Percentiles rank a stretch among this genome's conserved stretches.
Evolutionary conservation across 2,113 vertebrate genomes (phyloP).

Genomic region (Argyrosomus japonicus): DNA sequence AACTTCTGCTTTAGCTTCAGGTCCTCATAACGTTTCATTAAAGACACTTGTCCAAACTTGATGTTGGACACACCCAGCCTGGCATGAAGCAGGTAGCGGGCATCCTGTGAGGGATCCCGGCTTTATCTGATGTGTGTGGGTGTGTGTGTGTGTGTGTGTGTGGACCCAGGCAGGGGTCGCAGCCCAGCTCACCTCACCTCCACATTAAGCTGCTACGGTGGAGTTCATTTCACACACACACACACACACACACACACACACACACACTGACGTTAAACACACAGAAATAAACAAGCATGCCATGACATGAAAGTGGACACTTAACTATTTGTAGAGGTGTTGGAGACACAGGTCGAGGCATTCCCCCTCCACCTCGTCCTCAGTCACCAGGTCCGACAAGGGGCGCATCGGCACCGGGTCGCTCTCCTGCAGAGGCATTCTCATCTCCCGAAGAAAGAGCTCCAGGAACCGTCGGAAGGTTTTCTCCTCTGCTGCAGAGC

Average conservation of each 20-base stretch:
- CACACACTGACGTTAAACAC: not conserved
- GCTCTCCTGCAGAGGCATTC: conserved; percentile 91
- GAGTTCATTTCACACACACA: not conserved
- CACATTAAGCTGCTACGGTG: not conserved
- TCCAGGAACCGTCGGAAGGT: conserved; percentile 97
- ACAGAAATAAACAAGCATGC: conserved; percentile 1
- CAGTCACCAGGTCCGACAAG: conserved; percentile 91
- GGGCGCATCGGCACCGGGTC: conserved; percentile 87
- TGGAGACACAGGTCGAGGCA: conserved; percentile 97
- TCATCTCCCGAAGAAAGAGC: conserved; percentile 96
- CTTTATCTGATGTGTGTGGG: not conserved
- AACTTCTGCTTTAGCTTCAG: conserved; percentile 37
- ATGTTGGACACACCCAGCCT: conserved; percentile 49
- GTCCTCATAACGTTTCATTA: not conserved
- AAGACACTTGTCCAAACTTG: conserved; percentile 50
- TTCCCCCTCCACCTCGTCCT: conserved; percentile 96
- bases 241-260: not conserved
- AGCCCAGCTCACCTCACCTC: no score
- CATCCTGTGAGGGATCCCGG: not conserved
- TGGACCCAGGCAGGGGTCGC: no score
- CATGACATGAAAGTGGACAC: conserved; percentile 74
- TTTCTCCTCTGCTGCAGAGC: conserved; percentile 94
- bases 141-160: no score
- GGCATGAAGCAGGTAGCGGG: not conserved
- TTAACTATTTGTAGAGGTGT: conserved; percentile 99